Conservation (phyloP, 2,113 vertebrate species). For the Cygnus buccinator region DNA sequence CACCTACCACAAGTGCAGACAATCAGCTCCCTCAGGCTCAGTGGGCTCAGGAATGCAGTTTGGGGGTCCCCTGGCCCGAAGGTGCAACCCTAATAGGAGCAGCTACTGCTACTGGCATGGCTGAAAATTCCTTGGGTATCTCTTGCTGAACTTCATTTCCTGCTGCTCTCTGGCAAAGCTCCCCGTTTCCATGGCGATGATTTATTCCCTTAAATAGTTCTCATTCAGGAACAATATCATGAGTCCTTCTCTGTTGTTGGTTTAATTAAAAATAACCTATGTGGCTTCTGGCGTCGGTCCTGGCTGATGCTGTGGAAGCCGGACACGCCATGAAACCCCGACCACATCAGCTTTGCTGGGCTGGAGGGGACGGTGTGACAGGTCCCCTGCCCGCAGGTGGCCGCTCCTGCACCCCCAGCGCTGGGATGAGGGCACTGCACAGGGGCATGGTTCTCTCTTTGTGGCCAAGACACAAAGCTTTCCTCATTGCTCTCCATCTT, state of each 20-base stretch:
- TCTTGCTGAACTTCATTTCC: slow-evolving; percentile 28
- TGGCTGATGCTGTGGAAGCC: neutral
- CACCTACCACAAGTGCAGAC: neutral
- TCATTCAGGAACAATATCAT: slow-evolving; percentile 63
- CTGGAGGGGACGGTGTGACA: neutral
- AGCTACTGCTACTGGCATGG: neutral
- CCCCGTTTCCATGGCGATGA: slow-evolving; percentile 50
- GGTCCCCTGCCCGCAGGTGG: neutral
- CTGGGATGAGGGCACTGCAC: neutral
- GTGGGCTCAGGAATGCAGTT: neutral
- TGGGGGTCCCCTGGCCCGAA: neutral
- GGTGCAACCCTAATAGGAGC: neutral
- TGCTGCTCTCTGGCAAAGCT: slow-evolving; percentile 41
- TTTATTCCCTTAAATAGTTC: slow-evolving; percentile 67
- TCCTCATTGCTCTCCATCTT: neutral
- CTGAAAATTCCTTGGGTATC: slow-evolving; percentile 24
- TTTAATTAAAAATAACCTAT: slow-evolving; percentile 64
- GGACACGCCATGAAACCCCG: neutral
- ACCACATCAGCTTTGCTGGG: neutral
- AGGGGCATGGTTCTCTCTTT: neutral
- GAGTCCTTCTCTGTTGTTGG: slow-evolving; percentile 40
- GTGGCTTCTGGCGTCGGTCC: neutral
- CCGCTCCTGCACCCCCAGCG: neutral
- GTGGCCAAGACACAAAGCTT: neutral
- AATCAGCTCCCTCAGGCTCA: neutral